Conservation (phyloP, 1,140 invertebrate genomes). For the Octopus bimaculoides region DNA sequence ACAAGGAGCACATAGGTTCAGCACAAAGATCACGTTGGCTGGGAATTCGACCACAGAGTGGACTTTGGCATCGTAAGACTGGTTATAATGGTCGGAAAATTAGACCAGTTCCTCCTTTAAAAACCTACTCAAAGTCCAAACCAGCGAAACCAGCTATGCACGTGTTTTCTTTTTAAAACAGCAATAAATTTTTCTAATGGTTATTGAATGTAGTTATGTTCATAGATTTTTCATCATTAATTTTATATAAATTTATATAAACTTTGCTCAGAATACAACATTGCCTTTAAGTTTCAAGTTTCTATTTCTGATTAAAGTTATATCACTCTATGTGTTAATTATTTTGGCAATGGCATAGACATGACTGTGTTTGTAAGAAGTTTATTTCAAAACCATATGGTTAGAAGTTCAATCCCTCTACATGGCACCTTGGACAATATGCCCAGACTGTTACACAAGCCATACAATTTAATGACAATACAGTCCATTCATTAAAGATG, state of each 20-base stretch:
- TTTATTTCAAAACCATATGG: too few species aligned
- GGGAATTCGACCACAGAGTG: slow-evolving; percentile 84
- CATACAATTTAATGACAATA: too few species aligned
- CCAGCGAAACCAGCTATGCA: slow-evolving; percentile 46
- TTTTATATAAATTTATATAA: not conserved
- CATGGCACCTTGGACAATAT: too few species aligned
- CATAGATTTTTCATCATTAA: not conserved
- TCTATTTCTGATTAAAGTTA: too few species aligned
- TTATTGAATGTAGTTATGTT: not conserved
- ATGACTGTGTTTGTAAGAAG: too few species aligned
- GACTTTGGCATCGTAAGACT: slow-evolving; percentile 89
- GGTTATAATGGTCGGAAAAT: slow-evolving; percentile 89
- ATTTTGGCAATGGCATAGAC: too few species aligned
- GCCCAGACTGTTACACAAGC: too few species aligned
- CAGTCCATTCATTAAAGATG: too few species aligned
- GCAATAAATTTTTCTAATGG: not conserved
- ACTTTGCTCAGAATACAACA: too few species aligned
- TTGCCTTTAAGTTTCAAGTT: too few species aligned
- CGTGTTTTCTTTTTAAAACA: slow-evolving; percentile 24
- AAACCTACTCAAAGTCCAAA: slow-evolving; percentile 52
- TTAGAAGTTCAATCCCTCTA: too few species aligned
- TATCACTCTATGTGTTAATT: too few species aligned
- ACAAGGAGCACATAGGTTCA: slow-evolving; percentile 74
- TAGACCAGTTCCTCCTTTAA: slow-evolving; percentile 51
- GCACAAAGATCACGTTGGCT: slow-evolving; percentile 78